Evolutionary conservation across 2,888 invertebrate genomes (phyloP), one percentile per base, ranked within the genome.

Genomic region (Agrotis clavis): DNA sequence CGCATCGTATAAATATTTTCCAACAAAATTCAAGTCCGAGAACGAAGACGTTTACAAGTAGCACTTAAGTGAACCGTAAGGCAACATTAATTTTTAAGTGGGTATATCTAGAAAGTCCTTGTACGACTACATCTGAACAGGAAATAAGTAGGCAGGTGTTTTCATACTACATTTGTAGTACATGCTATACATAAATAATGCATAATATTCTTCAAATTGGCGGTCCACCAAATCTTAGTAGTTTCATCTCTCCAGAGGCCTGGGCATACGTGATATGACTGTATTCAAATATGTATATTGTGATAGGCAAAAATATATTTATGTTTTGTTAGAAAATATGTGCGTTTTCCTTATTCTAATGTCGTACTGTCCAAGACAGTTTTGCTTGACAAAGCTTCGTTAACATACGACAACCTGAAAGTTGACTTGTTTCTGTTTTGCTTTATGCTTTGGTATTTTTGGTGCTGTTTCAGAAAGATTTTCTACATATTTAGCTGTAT

Each of bases 191-290:
- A 70, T 67, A 70, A 82, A 76, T 67, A 65, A 77, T 54, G 77
- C 56, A 71, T 81, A 83, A n/a, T 83, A 77, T 78, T 67, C 77
- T 74, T 85, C 61, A 84, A 86, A 88, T 86, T 87, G 87, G 86
- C 82, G 21, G 54, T 74, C 56, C 57, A 71, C 74, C 85, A 83
- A 80, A 88, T 88, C 86, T 83, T 19, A 57, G 41, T 25, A 48
- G 74, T 90, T 89, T 88, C 88, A 91, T 90, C 90, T 90, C 67
- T 69, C 76, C 76, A 69, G 67, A 61, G 73, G 53, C 67, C 60
- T 82, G 75, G 67, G 73, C 69, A 79, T 35, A 90, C 92, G 90
- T 91, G 92, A 86, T 76, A 51, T 76, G 89, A 90, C 74, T 90
- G 77, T 81, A 80, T 81, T 70, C 77, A 16, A 74, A 61, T 74